A percentile compares a stretch with the other conserved stretches of the same genome.
Evolutionary conservation across 2,888 invertebrate genomes (phyloP).

Genomic region (Frankliniella intonsa): DNA sequence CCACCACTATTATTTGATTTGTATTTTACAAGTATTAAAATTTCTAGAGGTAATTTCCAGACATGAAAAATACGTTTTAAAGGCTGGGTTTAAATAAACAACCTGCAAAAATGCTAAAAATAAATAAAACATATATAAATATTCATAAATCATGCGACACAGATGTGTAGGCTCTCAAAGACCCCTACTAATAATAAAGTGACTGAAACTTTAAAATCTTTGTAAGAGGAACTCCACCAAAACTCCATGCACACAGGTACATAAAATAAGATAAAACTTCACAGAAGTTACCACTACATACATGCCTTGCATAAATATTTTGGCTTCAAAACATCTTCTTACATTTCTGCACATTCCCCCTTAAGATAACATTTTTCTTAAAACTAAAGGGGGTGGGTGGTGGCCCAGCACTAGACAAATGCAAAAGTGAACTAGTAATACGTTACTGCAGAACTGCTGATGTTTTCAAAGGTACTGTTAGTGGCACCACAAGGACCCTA

Average conservation of each 20-base stretch:
- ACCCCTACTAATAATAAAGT: neutral
- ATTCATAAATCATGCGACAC: neutral
- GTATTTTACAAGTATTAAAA: no score
- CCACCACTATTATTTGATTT: no score
- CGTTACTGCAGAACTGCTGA: no score
- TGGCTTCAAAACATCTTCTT: no score
- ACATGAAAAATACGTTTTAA: neutral
- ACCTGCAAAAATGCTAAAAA: neutral
- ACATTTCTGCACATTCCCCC: no score
- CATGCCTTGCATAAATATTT: neutral
- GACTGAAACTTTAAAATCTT: neutral
- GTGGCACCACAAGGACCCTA: no score
- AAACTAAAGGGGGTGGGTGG: no score
- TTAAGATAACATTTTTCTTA: no score
- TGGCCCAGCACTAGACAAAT: no score
- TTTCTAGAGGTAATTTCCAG: no score
- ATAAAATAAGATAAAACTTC: neutral
- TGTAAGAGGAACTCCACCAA: neutral
- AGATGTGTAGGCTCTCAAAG: neutral
- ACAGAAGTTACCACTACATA: neutral
- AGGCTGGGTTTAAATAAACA: neutral
- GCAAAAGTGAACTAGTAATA: no score
- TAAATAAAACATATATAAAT: conserved; percentile 3
- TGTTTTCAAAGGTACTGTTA: no score
- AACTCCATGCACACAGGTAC: conserved; percentile 11